Base-by-base conservation (phyloP, 2,797 vertebrate species). In the Lagodon rhomboides region DNA sequence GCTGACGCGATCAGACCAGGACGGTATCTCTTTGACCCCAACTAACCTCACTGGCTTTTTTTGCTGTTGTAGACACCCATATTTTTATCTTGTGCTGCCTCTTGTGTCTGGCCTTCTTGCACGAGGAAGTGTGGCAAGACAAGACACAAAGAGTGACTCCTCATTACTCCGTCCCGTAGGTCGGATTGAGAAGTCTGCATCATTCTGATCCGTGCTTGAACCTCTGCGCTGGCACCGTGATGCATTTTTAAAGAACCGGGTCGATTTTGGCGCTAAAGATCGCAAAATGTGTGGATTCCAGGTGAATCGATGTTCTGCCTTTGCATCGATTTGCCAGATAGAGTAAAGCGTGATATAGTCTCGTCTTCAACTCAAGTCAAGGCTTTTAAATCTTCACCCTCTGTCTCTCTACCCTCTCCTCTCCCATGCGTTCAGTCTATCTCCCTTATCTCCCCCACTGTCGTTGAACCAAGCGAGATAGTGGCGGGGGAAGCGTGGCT, bases 1-100 rank as follows among this genome's bases (percentile, higher is more conserved):
- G 82, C 90, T 91, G 88, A 91, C 88, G 84, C 38, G 44, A 80
- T 77, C 77, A 76, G 49, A 75, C 70, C 34, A 23, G 77, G 72
- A 68, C 13, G 20, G 85, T 88, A 89, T 89, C 85, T 86, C 55
- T 89, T 91, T 91, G 86, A 91, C 90, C 85, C 86, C 75, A 88
- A 80, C 84, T 87, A 90, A 91, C 89, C 85, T 63, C 54, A 8
- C 53, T 80, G 70, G 34, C 62, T 77, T 65, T 77, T 65, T 85
- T 67, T 83, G 59, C 84, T 85, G 85, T 67, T 81, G 87, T 82
- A 73, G 63, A 86, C 85, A 75, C 76, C 77, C 73, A 83, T 81
- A 55, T 78, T 72, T 85, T 89, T 87, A 90, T 89, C 89, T 86
- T 0, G 3, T 22, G 41, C 77, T 68, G 68, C 82, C 68, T 83